Percentiles rank a stretch among this genome's conserved stretches.
phyloP scores from a whole-genome alignment of 2,888 invertebrate species.

The Spatulosminthurus flaviceps region DNA sequence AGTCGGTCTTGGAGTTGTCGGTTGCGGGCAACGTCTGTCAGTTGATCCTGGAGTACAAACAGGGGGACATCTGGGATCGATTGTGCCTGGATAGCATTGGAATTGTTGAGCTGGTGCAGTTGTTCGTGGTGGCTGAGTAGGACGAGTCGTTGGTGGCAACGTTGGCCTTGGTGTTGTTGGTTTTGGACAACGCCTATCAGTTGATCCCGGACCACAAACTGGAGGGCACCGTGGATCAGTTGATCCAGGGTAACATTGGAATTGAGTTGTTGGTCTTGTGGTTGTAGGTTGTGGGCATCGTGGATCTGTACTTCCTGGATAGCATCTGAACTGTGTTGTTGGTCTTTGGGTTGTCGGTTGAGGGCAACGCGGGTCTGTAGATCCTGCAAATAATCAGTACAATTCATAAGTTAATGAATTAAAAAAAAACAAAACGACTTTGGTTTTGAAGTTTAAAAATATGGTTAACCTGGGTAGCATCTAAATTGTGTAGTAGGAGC shows the following conservation, averaged over 20 bases:
- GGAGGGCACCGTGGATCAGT: slow-evolving; percentile 54
- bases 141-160: slow-evolving; percentile 40
- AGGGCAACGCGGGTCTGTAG: background rate
- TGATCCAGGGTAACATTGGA: slow-evolving; percentile 37
- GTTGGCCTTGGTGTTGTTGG: slow-evolving; percentile 21
- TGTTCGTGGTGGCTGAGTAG: no score
- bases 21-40: slow-evolving; percentile 40
- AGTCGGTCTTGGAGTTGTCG: slow-evolving; percentile 4
- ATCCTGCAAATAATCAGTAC: no score
- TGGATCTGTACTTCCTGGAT: slow-evolving; percentile 60
- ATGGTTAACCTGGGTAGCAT: slow-evolving; percentile 41
- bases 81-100: slow-evolving; percentile 67
- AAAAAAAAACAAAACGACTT: no score
- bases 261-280: slow-evolving; percentile 25
- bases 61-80: slow-evolving; percentile 54
- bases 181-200: slow-evolving; percentile 40
- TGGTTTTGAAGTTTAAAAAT: no score
- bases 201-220: slow-evolving; percentile 51
- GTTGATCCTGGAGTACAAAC: slow-evolving; percentile 52
- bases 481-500: slow-evolving; percentile 29
- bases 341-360: slow-evolving; percentile 65
- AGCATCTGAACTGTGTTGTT: slow-evolving; percentile 57
- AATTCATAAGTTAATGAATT: no score
- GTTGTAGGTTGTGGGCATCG: slow-evolving; percentile 54
- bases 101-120: no score